phyloP scores from a whole-genome alignment of 2,113 vertebrate species.

The Peromyscus polionotus region DNA sequence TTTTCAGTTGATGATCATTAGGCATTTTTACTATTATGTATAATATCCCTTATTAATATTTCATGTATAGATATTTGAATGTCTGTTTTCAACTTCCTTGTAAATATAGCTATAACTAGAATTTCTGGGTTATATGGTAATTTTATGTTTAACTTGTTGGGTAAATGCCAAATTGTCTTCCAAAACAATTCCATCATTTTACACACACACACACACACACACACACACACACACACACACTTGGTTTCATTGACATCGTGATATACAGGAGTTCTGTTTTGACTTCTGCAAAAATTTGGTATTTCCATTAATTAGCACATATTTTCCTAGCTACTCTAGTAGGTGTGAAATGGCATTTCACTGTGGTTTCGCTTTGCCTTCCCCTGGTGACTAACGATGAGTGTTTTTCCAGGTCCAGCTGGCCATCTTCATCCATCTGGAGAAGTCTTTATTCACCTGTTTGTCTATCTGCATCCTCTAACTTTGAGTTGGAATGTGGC shows the following conservation, averaged over 20 bases:
- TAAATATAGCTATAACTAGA: too few species aligned
- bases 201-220: background rate
- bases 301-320: background rate
- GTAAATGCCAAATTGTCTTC: too few species aligned
- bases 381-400: background rate
- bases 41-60: too few species aligned
- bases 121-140: too few species aligned
- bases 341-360: background rate
- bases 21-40: too few species aligned
- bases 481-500: background rate
- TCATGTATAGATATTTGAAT: too few species aligned
- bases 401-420: background rate
- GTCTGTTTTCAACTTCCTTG: too few species aligned
- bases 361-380: constrained; percentile 31
- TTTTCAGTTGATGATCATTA: too few species aligned
- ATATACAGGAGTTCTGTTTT: background rate
- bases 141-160: too few species aligned
- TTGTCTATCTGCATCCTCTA: background rate
- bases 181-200: too few species aligned
- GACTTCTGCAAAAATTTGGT: background rate
- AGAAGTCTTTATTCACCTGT: background rate
- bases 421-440: background rate
- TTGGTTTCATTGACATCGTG: background rate
- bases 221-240: background rate
- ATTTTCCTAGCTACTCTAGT: background rate